These are phyloP conservation scores for Vidua macroura DNA, from an alignment of 2,113 vertebrate genomes.

Conservation along the genomic window DNA sequence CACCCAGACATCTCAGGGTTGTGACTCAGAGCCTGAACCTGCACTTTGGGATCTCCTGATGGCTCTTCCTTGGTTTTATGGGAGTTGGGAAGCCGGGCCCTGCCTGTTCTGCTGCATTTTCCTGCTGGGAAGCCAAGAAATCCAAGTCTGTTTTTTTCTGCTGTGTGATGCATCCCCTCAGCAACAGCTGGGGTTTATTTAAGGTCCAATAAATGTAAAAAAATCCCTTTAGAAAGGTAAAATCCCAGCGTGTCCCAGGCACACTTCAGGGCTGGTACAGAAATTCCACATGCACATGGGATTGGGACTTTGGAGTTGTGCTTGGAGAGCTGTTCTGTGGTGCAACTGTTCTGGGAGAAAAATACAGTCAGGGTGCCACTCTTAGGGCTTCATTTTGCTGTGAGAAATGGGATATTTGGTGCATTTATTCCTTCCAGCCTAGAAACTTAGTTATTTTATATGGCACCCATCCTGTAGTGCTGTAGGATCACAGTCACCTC, in stretches of 20 bases:
- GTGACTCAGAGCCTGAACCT: background rate
- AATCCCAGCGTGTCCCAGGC: background rate
- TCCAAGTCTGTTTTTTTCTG: rapidly evolving
- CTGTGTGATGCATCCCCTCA: background rate
- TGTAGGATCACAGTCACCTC: rapidly evolving
- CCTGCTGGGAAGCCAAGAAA: background rate
- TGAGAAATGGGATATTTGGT: background rate
- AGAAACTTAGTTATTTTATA: background rate
- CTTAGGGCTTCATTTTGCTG: background rate
- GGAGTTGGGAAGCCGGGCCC: background rate
- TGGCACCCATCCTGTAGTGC: background rate
- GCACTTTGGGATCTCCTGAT: background rate
- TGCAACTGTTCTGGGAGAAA: background rate
- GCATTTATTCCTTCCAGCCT: background rate
- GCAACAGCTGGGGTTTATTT: background rate
- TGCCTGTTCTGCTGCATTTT: background rate
- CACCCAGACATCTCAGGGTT: background rate
- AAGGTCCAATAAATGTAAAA: background rate
- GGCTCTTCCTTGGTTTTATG: background rate
- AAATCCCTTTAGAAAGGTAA: background rate
- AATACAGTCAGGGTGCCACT: rapidly evolving
- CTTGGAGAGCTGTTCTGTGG: background rate
- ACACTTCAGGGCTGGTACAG: background rate
- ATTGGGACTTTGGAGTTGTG: background rate
- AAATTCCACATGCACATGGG: background rate